A percentile compares a stretch with the other conserved stretches of the same genome.
phyloP scores from a whole-genome alignment of 1,140 invertebrate genomes.

The Drosophila eugracilis region DNA sequence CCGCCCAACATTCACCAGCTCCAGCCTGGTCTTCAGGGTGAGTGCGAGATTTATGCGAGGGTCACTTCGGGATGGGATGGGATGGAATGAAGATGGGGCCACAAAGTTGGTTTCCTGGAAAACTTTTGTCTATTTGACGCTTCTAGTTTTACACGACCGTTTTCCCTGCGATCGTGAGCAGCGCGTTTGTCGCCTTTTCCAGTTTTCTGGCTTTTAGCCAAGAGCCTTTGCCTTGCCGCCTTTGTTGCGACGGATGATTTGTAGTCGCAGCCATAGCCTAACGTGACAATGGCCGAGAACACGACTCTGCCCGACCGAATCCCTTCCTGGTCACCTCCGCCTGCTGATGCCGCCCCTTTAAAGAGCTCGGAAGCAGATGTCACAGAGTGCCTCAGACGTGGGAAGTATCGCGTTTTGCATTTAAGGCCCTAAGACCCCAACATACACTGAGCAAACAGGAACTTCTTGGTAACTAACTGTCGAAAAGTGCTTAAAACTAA shows the following conservation, averaged over 20 bases:
- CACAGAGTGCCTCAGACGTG: constrained; percentile 38
- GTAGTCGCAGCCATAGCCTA: constrained; percentile 65
- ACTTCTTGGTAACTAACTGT: background rate
- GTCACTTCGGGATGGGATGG: constrained; percentile 34
- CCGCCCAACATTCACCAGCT: constrained; percentile 95
- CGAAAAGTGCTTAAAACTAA: no score
- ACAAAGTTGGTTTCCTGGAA: constrained; percentile 53
- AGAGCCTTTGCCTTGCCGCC: constrained; percentile 26
- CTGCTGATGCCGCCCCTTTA: constrained; percentile 4
- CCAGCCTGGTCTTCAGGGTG: constrained; percentile 94
- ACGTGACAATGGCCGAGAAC: constrained; percentile 84
- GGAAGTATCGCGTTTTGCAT: constrained; percentile 55
- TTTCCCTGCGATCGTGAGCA: constrained; percentile 66
- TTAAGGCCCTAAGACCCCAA: constrained; percentile 20
- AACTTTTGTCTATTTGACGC: constrained; percentile 81
- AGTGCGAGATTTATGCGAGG: constrained; percentile 82
- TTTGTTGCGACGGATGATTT: constrained; percentile 78
- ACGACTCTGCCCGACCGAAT: constrained; percentile 58
- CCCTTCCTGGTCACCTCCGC: constrained; percentile 25
- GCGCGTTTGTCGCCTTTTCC: constrained; percentile 66
- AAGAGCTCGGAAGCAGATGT: constrained; percentile 47
- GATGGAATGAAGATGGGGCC: background rate
- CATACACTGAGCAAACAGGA: background rate
- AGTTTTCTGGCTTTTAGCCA: constrained; percentile 4
- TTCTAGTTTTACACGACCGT: constrained; percentile 75